A percentile compares a stretch with the other conserved stretches of the same genome.
phyloP scores from a whole-genome alignment of 2,113 vertebrate genomes.

The Dicentrarchus labrax region DNA sequence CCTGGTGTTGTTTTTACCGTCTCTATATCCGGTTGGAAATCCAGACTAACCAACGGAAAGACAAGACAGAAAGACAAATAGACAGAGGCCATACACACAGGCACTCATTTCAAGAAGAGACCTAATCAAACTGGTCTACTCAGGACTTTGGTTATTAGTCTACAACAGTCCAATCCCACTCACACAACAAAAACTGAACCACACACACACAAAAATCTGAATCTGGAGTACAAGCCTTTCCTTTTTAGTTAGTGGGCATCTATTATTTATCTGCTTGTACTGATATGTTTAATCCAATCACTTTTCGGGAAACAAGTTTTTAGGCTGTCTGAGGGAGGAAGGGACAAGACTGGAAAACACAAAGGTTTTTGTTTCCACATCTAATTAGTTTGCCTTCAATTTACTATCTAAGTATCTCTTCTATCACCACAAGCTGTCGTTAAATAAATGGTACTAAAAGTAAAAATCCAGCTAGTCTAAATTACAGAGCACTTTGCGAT shows the following conservation, averaged over 20 bases:
- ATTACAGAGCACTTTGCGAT: constrained; percentile 35
- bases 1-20: constrained; percentile 7
- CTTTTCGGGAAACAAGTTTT: neutral
- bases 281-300: neutral
- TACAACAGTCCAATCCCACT: constrained; percentile 1
- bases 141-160: constrained; percentile 14
- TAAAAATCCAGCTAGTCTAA: constrained; percentile 50
- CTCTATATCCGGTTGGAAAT: neutral
- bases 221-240: neutral
- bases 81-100: neutral
- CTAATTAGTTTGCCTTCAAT: constrained; percentile 1
- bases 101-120: constrained; percentile 15
- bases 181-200: constrained; percentile 31
- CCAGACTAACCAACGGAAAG: neutral
- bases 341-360: neutral
- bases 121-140: neutral
- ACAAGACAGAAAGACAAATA: neutral
- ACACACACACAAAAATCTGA: neutral
- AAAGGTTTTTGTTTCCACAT: neutral
- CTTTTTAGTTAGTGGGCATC: neutral
- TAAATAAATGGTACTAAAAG: constrained; percentile 35
- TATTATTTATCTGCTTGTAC: neutral
- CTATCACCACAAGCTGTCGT: constrained; percentile 16
- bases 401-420: constrained; percentile 37
- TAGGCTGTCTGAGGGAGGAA: neutral